Base-by-base conservation (phyloP, 2,113 vertebrate genomes). In the Oryctolagus cuniculus region DNA sequence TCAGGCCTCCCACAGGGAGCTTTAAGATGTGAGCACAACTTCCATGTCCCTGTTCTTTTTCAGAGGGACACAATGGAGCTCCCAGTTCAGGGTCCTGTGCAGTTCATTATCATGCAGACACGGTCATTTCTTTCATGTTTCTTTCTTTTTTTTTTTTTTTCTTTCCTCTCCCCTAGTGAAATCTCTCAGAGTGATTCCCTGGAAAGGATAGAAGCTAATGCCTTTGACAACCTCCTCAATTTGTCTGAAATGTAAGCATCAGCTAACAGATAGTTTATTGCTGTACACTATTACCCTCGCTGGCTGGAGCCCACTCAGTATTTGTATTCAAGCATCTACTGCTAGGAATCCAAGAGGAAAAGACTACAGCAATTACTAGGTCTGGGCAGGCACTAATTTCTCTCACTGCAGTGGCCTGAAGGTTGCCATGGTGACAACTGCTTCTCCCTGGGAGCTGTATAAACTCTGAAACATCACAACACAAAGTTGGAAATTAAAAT, bases 201-300 rank as follows among this genome's bases (percentile, higher is more conserved):
- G 97, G 98, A 98, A 95, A 98, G 92, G 95, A 99, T 99, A 95
- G 98, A 98, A 97, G 97, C 97, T 13, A 98, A 98, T 0, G 99
- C 99, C 55, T 99, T 99, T 98, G 98, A 99, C 96, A 99, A 96
- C 97, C 98, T 99, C 91, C 98, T 98, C 96, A 98, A 97, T 96
- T 97, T 99, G 97, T 97, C 98, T 96, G 98, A 99, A 98, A 99
- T 99, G 99, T 99, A 99, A 99, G 99, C 98, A 96, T 84, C 91
- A 51, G 81, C 91, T 97, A 22, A 95, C 92, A 95, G 93, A 95
- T 87, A 93, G 36, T 95, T 93, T 94, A 70, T 13, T 21, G 24
- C 85, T 53, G 0, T 87, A 96, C 82, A 87, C 96, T 95, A 17
- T 29, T 89, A 77, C 96, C 91, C 80, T 92, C 9, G 0, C 90